A percentile compares a stretch with the other conserved stretches of the same genome.
phyloP scores from a whole-genome alignment of 2,113 vertebrate genomes.

The Corydoras maculifer region DNA sequence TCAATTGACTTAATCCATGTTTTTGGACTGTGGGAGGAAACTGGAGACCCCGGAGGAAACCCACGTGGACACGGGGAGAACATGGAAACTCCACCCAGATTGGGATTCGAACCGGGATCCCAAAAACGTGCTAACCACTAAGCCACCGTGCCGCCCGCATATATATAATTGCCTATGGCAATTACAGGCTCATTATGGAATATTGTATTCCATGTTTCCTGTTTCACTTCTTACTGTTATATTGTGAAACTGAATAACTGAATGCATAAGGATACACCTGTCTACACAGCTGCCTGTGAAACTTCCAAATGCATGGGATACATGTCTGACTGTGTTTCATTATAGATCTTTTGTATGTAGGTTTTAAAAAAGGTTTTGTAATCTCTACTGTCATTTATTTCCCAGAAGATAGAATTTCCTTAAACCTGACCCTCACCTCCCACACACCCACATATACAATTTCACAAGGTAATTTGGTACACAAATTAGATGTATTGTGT shows the following conservation, averaged over 20 bases:
- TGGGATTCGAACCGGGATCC: too few species aligned
- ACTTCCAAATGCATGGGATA: neutral
- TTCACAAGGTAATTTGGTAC: too few species aligned
- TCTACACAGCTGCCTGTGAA: slow-evolving; percentile 4
- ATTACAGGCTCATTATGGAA: slow-evolving; percentile 25
- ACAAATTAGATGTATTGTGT: neutral
- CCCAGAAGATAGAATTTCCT: neutral
- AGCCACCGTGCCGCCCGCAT: too few species aligned
- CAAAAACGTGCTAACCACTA: too few species aligned
- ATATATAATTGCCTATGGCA: slow-evolving; percentile 48
- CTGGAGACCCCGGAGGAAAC: too few species aligned
- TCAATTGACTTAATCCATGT: too few species aligned
- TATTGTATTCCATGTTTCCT: neutral
- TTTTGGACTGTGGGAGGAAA: too few species aligned
- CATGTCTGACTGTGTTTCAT: neutral
- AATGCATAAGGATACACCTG: neutral
- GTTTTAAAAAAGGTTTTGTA: neutral
- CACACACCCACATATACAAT: neutral
- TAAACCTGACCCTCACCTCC: neutral
- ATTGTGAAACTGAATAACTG: neutral
- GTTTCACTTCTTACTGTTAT: neutral
- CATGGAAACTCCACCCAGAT: too few species aligned
- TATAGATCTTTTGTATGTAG: neutral
- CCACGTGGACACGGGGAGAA: too few species aligned
- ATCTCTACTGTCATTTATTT: neutral